Percentiles rank a stretch among this genome's conserved stretches.
phyloP scores from a whole-genome alignment of 2,888 invertebrate species.

The Sympetrum striolatum region DNA sequence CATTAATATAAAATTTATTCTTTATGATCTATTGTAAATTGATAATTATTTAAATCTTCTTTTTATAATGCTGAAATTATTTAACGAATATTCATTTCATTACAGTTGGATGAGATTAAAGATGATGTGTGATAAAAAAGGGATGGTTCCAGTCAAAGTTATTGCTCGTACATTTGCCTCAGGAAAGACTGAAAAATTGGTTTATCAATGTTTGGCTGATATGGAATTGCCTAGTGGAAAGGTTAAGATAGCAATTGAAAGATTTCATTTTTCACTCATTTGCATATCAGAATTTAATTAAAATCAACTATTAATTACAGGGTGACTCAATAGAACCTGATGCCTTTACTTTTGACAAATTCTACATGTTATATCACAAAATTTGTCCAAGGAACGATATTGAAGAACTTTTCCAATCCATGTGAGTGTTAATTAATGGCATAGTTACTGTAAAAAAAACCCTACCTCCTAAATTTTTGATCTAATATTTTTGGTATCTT shows the following conservation, averaged over 20 bases:
- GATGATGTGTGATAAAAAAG: conserved; percentile 90
- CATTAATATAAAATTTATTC: not conserved
- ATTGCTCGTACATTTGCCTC: conserved; percentile 98
- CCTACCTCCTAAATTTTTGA: too few species aligned
- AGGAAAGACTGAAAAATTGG: conserved; percentile 98
- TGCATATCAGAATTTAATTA: not conserved
- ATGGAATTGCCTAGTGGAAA: conserved; percentile 93
- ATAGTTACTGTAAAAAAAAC: not conserved
- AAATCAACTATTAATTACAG: conserved; percentile 58
- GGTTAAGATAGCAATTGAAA: conserved; percentile 57
- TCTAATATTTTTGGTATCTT: not conserved
- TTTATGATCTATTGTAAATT: not conserved
- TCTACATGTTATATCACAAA: conserved; percentile 97
- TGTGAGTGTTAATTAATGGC: conserved; percentile 71
- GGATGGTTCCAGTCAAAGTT: conserved; percentile 96
- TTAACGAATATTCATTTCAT: conserved; percentile 50
- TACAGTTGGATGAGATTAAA: conserved; percentile 98
- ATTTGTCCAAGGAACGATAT: conserved; percentile 99
- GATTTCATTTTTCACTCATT: not conserved
- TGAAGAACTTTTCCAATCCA: conserved; percentile 93
- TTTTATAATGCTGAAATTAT: not conserved
- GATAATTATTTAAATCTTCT: too few species aligned
- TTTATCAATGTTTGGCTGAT: conserved; percentile 95
- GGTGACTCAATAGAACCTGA: conserved; percentile 94
- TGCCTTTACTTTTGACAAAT: conserved; percentile 98